Evolutionary conservation across 2,888 invertebrate species (phyloP), one percentile per base, ranked within the genome.

Genomic region (Clepsis dumicolana): DNA sequence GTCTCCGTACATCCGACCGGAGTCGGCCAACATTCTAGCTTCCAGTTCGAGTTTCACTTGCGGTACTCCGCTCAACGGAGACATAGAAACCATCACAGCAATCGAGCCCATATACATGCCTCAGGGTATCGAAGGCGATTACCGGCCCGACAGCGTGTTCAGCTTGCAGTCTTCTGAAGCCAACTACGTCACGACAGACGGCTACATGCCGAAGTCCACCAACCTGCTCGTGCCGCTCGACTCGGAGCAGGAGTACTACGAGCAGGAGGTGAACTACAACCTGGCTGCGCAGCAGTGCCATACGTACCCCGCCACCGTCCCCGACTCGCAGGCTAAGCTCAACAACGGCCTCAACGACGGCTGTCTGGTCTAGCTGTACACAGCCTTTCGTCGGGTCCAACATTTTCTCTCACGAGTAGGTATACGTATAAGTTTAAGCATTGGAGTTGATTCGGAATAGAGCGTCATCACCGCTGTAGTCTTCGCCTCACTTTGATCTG

Each of bases 291-390:
- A 91, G 73, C 94, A 94, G 78, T 95, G 95, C 83, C 95, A 95
- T 78, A 94, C 91, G 64, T 94, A 94, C 77, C 92, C 90, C 38
- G 81, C 84, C 65, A 85, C 89, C 44, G 84, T 90, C 35, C 82
- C 88, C 62, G 94, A 94, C 68, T 73, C 86, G 48, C 94, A 94
- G 79, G 76, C 79, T 29, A 94, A 94, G 86, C 93, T 94, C 80
- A 91, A 89, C 77, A 94, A 88, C 82, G 94, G 94, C 77, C 89
- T 95, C 75, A 95, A 95, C 80, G 95, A 95, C 78, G 95, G 95
- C 71, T 95, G 95, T 83, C 94, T 95, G 88, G 95, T 95, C 80
- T 95, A 94, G 91, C 75, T 71, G 72, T 72, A 67, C 52, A 66
- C 65, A 73, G 32, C 59, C 56, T 77, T 79, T 79, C 77, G 84